Base-by-base conservation (phyloP, 2,797 vertebrate species). In the Columba guinea region DNA sequence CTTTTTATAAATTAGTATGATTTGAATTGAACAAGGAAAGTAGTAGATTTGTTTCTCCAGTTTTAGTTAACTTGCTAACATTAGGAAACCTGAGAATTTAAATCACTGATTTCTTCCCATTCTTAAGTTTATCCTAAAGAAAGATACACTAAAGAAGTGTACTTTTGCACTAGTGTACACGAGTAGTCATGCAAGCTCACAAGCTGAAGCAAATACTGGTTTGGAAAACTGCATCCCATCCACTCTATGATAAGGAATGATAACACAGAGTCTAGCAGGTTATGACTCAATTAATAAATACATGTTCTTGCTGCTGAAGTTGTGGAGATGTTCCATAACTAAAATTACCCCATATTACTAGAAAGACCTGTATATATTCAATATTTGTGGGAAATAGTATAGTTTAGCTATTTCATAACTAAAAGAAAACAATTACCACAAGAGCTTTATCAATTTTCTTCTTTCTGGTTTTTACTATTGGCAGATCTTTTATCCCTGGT, bases 401-500 rank as follows among this genome's bases (percentile, higher is more conserved):
- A 79, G 56, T 8, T 62, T 53, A 30, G 22, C 3, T 49, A 37
- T 52, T 76, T 44, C 20, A 49, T 52, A 64, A 53, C 10, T 53
- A 73, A 84, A 30, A 16, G 17, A 84, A 88, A 74, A 3, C 6
- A 34, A 35, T 96, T 96, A 97, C 96, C 96, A 95, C 51, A 39
- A 95, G 67, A 28, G 65, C 27, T 85, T 82, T 93, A 55, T 85
- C 60, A n/a, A 3, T 62, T 77, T 58, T 95, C 63, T 83, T 94
- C 63, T 95, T 97, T 53, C 46, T 95, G 16, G 7, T 7, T 84
- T 78, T 97, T 73, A 10, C 24, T 37, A 17, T 13, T 0, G 3
- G 69, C 7, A 39, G 0, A 77, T 96, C 86, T 91, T 93, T 95
- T 77, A 96, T 93, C 30, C 90, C 84, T n/a, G 96, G 93, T 76